Conservation (phyloP, 2,888 invertebrate genomes). For the Leptinotarsa tumamoca region DNA sequence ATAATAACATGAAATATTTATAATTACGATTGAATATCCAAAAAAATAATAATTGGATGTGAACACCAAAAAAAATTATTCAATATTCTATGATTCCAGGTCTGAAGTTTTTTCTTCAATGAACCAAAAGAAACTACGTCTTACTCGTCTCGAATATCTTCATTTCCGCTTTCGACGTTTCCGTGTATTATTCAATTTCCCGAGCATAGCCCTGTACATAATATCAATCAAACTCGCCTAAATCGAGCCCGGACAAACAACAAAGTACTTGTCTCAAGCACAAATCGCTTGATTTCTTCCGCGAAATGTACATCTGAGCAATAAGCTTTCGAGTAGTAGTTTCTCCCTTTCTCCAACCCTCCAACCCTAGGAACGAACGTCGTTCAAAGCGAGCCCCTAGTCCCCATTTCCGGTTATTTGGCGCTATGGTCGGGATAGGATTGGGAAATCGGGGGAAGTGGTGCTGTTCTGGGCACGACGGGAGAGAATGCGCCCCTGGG, state of each 20-base stretch:
- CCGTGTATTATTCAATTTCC: background rate
- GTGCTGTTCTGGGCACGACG: slow-evolving; percentile 31
- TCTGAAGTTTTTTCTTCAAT: too few species aligned
- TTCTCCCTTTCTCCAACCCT: background rate
- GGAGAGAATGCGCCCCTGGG: slow-evolving; percentile 23
- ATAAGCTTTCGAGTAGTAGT: slow-evolving; percentile 21
- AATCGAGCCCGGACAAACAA: slow-evolving; percentile 20
- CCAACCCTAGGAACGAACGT: slow-evolving; percentile 3
- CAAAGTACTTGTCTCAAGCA: slow-evolving; percentile 31
- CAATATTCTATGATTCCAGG: too few species aligned
- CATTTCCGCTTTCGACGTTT: background rate
- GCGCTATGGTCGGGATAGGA: slow-evolving; percentile 18
- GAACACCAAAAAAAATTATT: too few species aligned
- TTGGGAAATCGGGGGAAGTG: slow-evolving; percentile 26
- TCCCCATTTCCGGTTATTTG: slow-evolving; percentile 27
- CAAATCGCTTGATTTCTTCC: slow-evolving; percentile 30
- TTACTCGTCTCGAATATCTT: background rate
- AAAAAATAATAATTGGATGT: too few species aligned
- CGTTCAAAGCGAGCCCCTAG: slow-evolving; percentile 22
- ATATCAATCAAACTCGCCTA: slow-evolving; percentile 21
- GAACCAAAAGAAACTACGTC: too few species aligned
- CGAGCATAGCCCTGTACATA: slow-evolving; percentile 15
- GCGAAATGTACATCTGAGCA: slow-evolving; percentile 29
- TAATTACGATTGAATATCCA: too few species aligned
- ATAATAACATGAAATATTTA: too few species aligned